Conservation (phyloP, 2,888 invertebrate genomes). For the Ectropis crepuscularia region DNA sequence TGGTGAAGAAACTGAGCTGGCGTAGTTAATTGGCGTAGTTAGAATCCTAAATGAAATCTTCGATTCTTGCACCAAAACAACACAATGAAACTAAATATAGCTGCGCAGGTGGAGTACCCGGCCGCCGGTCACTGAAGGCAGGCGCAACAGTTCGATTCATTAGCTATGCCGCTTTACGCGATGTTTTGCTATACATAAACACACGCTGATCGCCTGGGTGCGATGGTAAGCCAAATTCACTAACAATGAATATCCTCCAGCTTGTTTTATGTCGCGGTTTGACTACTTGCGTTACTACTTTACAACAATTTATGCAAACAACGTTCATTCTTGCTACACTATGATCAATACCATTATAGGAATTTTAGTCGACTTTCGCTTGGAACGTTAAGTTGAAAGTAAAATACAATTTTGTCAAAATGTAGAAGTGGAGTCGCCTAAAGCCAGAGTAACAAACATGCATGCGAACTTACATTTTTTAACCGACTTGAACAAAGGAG, state of each 20-base stretch:
- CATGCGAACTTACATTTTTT: too few relatives aligned
- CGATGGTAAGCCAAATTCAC: conserved; percentile 15
- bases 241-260: conserved; percentile 19
- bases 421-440: too few relatives aligned
- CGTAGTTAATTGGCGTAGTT: conserved; percentile 37
- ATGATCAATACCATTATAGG: too few relatives aligned
- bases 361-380: too few relatives aligned
- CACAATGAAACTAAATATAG: conserved; percentile 82
- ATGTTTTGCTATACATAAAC: conserved; percentile 34
- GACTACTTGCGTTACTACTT: neutral
- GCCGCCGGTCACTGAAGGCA: conserved; percentile 61
- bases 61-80: conserved; percentile 64
- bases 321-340: too few relatives aligned
- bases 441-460: too few relatives aligned
- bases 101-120: conserved; percentile 67
- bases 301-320: neutral
- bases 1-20: neutral
- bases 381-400: too few relatives aligned
- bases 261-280: conserved; percentile 24
- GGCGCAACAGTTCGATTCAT: conserved; percentile 57
- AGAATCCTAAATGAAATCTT: conserved; percentile 42
- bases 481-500: too few relatives aligned
- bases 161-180: conserved; percentile 44
- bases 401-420: too few relatives aligned
- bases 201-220: conserved; percentile 16